Evolutionary conservation across 2,113 vertebrate species (phyloP).

Genomic region (Cyphomyrus discorhynchus): DNA sequence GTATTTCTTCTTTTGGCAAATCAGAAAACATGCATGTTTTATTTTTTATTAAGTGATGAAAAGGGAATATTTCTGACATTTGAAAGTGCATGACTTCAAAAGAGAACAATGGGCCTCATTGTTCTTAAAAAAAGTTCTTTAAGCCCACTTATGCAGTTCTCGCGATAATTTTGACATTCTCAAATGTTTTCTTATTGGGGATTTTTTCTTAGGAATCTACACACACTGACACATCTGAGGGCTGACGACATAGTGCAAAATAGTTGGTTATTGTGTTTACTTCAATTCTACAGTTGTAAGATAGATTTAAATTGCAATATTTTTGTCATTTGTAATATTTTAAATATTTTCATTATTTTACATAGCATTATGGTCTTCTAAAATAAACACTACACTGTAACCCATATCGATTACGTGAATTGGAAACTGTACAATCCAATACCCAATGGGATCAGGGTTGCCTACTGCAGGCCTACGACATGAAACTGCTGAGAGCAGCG

Average conservation of each 20-base stretch:
- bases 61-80: neutral
- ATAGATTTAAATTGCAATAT: neutral
- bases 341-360: conserved; percentile 9
- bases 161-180: too few relatives aligned
- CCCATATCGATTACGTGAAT: neutral
- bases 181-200: too few relatives aligned
- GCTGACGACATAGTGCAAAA: neutral
- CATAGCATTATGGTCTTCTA: neutral
- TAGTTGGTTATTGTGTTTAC: neutral
- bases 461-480: too few relatives aligned
- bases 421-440: neutral
- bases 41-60: neutral
- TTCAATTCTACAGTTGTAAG: neutral
- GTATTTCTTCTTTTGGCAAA: neutral
- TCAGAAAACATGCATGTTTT: neutral
- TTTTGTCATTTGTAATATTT: neutral
- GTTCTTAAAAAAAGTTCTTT: neutral
- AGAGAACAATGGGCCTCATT: neutral
- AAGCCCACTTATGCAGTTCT: neutral
- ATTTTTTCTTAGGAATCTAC: neutral
- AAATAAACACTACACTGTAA: neutral
- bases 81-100: neutral
- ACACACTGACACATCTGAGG: neutral
- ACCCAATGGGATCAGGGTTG: neutral
- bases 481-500: too few relatives aligned